Evolutionary conservation across 2,113 vertebrate species (phyloP).

Genomic region (Orientallactaga bullata): DNA sequence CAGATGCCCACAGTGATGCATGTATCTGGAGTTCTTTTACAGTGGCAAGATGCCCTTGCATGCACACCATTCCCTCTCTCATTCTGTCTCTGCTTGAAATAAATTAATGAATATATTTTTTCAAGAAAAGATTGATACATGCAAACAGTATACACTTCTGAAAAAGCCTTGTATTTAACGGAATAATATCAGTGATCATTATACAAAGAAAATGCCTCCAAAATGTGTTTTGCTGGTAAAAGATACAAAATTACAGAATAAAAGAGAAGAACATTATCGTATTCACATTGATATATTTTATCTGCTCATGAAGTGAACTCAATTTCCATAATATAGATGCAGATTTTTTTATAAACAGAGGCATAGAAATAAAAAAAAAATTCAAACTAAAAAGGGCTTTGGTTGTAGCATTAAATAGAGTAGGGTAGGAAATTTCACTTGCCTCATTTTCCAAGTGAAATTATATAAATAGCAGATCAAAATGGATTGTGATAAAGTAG

Average conservation of each 20-base stretch:
- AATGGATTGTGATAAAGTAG: background rate
- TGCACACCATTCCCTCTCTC: too few species aligned
- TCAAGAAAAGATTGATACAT: background rate
- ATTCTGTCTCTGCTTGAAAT: too few species aligned
- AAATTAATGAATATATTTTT: too few species aligned
- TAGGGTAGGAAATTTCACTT: conserved; percentile 12
- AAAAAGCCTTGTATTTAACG: conserved; percentile 37
- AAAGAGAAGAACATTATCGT: background rate
- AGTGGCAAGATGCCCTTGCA: too few species aligned
- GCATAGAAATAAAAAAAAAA: conserved; percentile 29
- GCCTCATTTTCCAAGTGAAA: conserved; percentile 1
- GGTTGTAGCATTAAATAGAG: background rate
- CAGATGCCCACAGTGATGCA: too few species aligned
- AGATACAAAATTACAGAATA: conserved; percentile 36
- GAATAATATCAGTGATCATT: conserved; percentile 25
- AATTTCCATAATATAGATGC: background rate
- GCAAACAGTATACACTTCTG: conserved; percentile 30
- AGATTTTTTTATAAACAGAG: conserved; percentile 48
- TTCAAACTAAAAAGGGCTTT: background rate
- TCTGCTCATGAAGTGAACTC: background rate
- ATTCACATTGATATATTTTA: conserved; percentile 21
- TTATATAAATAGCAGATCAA: background rate
- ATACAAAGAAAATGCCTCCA: conserved; percentile 6
- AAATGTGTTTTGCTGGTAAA: conserved; percentile 32
- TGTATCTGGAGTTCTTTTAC: too few species aligned